Percentiles rank a stretch among this genome's conserved stretches.
Evolutionary conservation across 2,113 vertebrate genomes (phyloP).

Genomic region (Nettapus auritus): DNA sequence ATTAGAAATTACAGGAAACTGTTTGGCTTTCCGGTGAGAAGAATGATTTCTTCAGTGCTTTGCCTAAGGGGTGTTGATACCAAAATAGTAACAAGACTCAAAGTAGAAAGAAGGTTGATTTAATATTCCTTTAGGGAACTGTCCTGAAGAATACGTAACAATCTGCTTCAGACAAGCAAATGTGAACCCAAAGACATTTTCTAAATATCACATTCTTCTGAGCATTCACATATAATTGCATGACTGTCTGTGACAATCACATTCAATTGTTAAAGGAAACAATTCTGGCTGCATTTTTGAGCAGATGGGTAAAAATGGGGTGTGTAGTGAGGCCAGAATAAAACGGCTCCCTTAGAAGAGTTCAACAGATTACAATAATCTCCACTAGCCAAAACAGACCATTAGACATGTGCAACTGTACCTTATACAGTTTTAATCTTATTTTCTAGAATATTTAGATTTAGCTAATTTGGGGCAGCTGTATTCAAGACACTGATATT

Average conservation of each 20-base stretch:
- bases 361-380: constrained; percentile 41
- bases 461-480: not conserved
- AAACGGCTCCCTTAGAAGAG: constrained; percentile 38
- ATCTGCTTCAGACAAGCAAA: constrained; percentile 59
- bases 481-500: not conserved
- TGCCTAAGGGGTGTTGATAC: constrained; percentile 30
- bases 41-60: constrained; percentile 14
- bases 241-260: not conserved
- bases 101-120: constrained; percentile 51
- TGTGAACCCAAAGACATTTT: constrained; percentile 59
- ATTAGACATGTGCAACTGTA: not conserved
- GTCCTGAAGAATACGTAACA: constrained; percentile 48
- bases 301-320: constrained; percentile 39
- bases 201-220: constrained; percentile 32
- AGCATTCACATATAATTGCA: constrained; percentile 21
- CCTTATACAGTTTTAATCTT: not conserved
- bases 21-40: not conserved
- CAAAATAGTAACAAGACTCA: constrained; percentile 36
- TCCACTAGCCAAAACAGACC: constrained; percentile 38
- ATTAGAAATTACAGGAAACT: constrained; percentile 5
- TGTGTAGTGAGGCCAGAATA: constrained; percentile 21
- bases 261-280: constrained; percentile 21
- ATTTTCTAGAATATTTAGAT: not conserved
- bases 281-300: constrained; percentile 32
- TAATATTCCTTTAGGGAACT: constrained; percentile 41